Percentiles rank a stretch among this genome's conserved stretches.
These are phyloP conservation scores for Aelia acuminata DNA, from an alignment of 2,888 invertebrate genomes.

Conservation along the genomic window DNA sequence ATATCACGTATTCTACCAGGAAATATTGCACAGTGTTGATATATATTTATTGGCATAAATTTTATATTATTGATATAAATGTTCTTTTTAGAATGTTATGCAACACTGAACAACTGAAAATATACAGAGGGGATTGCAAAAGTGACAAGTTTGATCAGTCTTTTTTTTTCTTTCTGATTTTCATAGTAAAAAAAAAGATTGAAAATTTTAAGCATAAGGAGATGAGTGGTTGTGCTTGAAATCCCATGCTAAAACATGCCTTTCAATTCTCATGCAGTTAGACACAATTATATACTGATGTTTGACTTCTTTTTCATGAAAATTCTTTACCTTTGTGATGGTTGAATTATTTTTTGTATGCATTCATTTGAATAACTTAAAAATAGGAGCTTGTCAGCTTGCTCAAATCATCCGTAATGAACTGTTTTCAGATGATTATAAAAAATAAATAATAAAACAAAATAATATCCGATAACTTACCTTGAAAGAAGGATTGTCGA, in stretches of 20 bases:
- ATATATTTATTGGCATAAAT: background rate
- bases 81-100: background rate
- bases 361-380: constrained; percentile 22
- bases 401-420: constrained; percentile 21
- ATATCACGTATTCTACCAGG: constrained; percentile 50
- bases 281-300: background rate
- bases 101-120: constrained; percentile 29
- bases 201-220: constrained; percentile 20
- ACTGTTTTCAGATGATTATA: constrained; percentile 29
- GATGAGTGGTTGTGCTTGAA: constrained; percentile 50
- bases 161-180: constrained; percentile 19
- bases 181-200: background rate
- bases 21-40: constrained; percentile 38
- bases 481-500: constrained; percentile 42
- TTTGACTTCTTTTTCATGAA: background rate
- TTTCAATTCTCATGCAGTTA: constrained; percentile 49
- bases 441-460: constrained; percentile 38
- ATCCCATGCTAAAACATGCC: constrained; percentile 52
- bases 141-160: background rate
- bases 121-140: constrained; percentile 19
- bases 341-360: background rate
- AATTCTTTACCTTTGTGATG: background rate
- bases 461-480: constrained; percentile 52
- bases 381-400: constrained; percentile 29
- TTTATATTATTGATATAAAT: constrained; percentile 5